A percentile compares a stretch with the other conserved stretches of the same genome.
Evolutionary conservation across 1,140 invertebrate species (phyloP).

Genomic region (Ceratoteleas bidentatus): DNA sequence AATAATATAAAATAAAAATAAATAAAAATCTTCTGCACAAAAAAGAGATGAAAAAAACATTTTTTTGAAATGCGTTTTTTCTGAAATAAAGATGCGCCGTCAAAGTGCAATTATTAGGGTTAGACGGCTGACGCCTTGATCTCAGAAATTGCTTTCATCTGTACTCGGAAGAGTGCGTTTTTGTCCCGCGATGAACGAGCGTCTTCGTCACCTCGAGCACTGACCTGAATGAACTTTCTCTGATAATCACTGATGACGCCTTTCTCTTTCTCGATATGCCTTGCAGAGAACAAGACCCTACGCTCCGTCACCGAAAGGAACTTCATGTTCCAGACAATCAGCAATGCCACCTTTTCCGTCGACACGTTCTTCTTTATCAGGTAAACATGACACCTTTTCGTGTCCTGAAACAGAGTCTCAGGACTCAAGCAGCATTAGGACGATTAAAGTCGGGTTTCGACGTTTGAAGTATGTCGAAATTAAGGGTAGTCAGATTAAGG

Average conservation of each 20-base stretch:
- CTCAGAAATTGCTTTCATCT: constrained; percentile 53
- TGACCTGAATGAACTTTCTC: constrained; percentile 71
- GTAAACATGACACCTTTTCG: constrained; percentile 76
- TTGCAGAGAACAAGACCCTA: constrained; percentile 85
- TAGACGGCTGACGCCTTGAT: constrained; percentile 35
- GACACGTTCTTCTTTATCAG: constrained; percentile 96
- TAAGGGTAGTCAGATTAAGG: too few relatives aligned
- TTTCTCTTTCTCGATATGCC: constrained; percentile 70
- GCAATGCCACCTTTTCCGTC: constrained; percentile 94
- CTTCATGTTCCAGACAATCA: constrained; percentile 91
- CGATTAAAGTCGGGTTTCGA: too few relatives aligned
- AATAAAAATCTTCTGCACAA: too few relatives aligned
- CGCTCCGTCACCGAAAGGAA: constrained; percentile 88
- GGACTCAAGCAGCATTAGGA: too few relatives aligned
- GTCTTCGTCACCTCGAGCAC: constrained; percentile 65
- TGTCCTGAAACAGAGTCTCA: too few relatives aligned
- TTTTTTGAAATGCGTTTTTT: constrained; percentile 14
- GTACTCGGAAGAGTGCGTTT: constrained; percentile 38
- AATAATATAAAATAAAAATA: too few relatives aligned
- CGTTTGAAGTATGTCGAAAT: too few relatives aligned
- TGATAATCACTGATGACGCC: constrained; percentile 71
- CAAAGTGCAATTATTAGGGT: constrained; percentile 44
- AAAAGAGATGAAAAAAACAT: constrained; percentile 1
- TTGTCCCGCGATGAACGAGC: constrained; percentile 39
- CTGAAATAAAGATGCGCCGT: constrained; percentile 34